Evolutionary conservation across 2,113 vertebrate species (phyloP), one percentile per base, ranked within the genome.

Genomic region (Rhynchopsitta pachyrhyncha): DNA sequence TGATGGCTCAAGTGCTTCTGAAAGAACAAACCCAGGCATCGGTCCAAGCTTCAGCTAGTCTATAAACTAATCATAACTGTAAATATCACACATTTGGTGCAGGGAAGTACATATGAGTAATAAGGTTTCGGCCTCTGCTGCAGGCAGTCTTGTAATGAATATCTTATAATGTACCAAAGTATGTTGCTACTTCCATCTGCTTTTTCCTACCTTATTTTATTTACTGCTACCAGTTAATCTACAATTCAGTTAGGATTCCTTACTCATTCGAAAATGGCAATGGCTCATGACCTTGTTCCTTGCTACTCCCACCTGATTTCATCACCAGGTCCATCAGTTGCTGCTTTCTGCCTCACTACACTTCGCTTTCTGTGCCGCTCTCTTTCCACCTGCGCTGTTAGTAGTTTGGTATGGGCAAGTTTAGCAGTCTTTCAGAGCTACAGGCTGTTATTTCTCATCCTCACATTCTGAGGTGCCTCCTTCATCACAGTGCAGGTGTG

Each of bases 21-120:
- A 92, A 89, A 92, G 70, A 82, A 86, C 7, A 93, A 86, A 95
- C 73, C 0, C 49, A 74, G 92, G 59, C 79, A 53, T 39, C 59
- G 20, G 37, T 90, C 75, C 87, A 95, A 90, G 71, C 37, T 85
- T 77, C 55, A 86, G 15, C 47, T 70, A 63, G 50, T 70, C 76
- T 88, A 59, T 82, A 76, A 93, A 91, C 70, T 86, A 94, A 93
- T 91, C 90, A 66, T 66, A 90, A 95, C 85, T 85, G 86, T 57
- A 95, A 97, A 96, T 90, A 93, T 82, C 93, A 91, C 84, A 91
- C 82, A 94, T 95, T 97, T 96, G 87, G 63, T 94, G 82, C 49
- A 73, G 75, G 66, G 81, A 85, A 94, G 82, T 85, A 91, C 91
- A 74, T 41, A 92, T 96, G 95, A 96, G 76, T 96, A 94, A 97